phyloP scores from a whole-genome alignment of 2,113 vertebrate genomes.

The Otus sunia region DNA sequence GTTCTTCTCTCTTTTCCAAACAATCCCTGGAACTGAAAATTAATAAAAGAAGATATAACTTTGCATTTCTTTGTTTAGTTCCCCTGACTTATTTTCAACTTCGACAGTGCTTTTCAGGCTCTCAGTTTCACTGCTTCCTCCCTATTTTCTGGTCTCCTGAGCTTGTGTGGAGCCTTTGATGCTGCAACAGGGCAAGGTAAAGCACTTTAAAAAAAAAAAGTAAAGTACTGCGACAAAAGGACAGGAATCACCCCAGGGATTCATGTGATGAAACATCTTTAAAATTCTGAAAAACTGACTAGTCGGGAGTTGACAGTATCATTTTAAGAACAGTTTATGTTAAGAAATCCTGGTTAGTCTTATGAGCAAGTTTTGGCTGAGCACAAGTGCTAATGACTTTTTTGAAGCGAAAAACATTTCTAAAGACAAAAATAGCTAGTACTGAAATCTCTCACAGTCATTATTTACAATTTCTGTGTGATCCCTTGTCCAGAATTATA shows the following conservation, averaged over 20 bases:
- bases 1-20: not conserved
- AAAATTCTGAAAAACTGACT: not conserved
- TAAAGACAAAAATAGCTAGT: slow-evolving; percentile 37
- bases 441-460: slow-evolving; percentile 30
- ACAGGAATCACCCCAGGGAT: not conserved
- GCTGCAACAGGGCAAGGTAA: not conserved
- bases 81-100: slow-evolving; percentile 4
- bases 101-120: not conserved
- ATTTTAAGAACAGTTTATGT: slow-evolving; percentile 22
- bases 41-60: not conserved
- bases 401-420: slow-evolving; percentile 40
- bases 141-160: not conserved
- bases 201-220: not conserved
- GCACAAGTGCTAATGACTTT: slow-evolving; percentile 25
- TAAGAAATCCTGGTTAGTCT: slow-evolving; percentile 33
- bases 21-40: not conserved
- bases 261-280: not conserved
- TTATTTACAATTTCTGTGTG: slow-evolving; percentile 33
- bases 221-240: not conserved
- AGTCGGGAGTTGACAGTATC: not conserved
- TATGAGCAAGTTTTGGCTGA: slow-evolving; percentile 26
- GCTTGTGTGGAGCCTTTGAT: not conserved
- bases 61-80: not conserved
- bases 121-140: not conserved
- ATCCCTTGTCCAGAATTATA: slow-evolving; percentile 21